Evolutionary conservation across 2,113 vertebrate species (phyloP), one percentile per base, ranked within the genome.

Genomic region (Apaloderma vittatum): DNA sequence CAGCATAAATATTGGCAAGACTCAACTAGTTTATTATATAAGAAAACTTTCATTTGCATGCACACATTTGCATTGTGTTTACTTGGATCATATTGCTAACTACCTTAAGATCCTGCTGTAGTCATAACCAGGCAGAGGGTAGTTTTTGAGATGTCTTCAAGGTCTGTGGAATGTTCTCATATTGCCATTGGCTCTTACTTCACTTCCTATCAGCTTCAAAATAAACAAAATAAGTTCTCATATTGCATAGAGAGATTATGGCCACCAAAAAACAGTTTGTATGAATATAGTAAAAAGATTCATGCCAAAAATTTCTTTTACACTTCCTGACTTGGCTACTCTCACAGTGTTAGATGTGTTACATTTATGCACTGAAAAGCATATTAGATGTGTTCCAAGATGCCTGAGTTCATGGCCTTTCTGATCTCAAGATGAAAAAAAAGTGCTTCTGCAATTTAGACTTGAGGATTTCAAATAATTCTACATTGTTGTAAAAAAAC

Each of bases 1-100:
- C 40, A 88, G 67, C 65, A 78, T 30, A 93, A 94, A 95, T 90
- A 90, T 58, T 77, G 80, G 63, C 71, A 94, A 96, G 45, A 57
- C 46, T 34, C 40, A 86, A 61, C 10, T 26, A 86, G 49, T 30
- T 71, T 94, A 58, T 89, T n/a, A 36, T 26, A 67, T 49, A 75
- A 91, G 32, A 73, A 94, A 91, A 72, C 29, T 79, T 90, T 68
- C 14, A 65, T 94, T 82, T 84, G 18, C 54, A 34, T 51, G 12
- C 45, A 49, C 11, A 20, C 12, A 85, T 81, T 80, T 84, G 5
- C 13, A 88, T 86, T 73, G 40, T 22, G 5, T 49, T 91, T 91
- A 54, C 30, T 93, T 78, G 12, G 12, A 57, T 78, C 23, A 14
- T 40, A 57, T 19, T 59, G 20, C 27, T 75, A 87, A 85, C 59